Conservation (phyloP, 2,113 vertebrate genomes). For the Zosterops japonicus region DNA sequence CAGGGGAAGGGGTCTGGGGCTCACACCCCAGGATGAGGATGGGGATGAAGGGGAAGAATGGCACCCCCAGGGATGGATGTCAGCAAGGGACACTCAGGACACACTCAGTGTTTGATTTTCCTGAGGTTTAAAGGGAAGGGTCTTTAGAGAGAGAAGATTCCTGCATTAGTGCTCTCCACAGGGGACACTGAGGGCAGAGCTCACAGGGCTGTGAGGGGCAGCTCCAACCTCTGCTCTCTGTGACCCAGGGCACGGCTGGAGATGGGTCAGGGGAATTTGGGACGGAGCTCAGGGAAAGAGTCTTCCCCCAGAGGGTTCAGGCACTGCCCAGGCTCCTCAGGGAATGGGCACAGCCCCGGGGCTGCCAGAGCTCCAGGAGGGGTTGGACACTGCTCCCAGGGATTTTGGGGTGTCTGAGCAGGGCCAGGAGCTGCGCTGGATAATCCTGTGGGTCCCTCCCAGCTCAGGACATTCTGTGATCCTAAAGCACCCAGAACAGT, state of each 20-base stretch:
- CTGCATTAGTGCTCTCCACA: not conserved
- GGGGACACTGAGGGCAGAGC: not conserved
- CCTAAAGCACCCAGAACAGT: accelerated
- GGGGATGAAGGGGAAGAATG: not conserved
- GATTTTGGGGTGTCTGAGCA: not conserved
- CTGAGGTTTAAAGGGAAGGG: not conserved
- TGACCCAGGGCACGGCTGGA: not conserved
- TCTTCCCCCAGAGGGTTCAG: not conserved
- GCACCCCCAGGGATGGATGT: not conserved
- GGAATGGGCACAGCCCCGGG: not conserved
- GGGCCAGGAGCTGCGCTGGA: not conserved
- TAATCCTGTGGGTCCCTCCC: not conserved
- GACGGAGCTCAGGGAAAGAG: accelerated
- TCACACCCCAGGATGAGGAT: no score
- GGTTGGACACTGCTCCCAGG: accelerated
- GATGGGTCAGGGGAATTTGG: not conserved
- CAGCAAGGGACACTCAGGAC: not conserved
- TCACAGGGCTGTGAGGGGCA: not conserved
- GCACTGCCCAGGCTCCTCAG: not conserved
- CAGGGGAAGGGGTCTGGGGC: accelerated
- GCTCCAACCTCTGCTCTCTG: not conserved
- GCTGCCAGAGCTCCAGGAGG: not conserved
- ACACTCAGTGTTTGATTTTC: not conserved
- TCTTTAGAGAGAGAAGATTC: not conserved
- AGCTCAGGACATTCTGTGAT: not conserved